Percentiles rank a stretch among this genome's conserved stretches.
Conservation (phyloP, 2,113 vertebrate genomes). For the Larimichthys polyactis region DNA sequence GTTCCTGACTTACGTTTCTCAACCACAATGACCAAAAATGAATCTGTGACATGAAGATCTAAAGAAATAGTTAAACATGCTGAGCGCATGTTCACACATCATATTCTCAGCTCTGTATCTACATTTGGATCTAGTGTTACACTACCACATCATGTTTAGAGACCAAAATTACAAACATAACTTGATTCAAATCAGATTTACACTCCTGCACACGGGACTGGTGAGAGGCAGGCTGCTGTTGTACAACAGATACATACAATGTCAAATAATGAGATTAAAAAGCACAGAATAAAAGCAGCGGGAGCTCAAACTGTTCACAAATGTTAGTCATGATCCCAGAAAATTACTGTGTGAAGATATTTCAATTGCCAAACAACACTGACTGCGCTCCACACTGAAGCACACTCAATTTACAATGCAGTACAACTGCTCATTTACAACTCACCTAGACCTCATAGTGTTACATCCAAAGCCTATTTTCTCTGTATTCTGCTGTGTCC, state of each 20-base stretch:
- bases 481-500: constrained; percentile 58
- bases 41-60: background rate
- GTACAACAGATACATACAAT: background rate
- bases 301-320: background rate
- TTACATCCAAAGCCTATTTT: constrained; percentile 55
- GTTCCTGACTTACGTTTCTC: background rate
- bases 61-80: background rate
- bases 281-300: background rate
- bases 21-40: background rate
- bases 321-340: background rate
- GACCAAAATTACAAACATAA: background rate
- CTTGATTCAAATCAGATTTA: background rate
- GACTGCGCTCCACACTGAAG: constrained; percentile 1
- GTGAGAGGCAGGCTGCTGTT: background rate
- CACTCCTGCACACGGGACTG: background rate
- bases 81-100: background rate
- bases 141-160: background rate
- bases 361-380: background rate
- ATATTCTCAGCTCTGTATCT: background rate
- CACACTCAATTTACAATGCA: constrained; percentile 8
- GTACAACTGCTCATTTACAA: constrained; percentile 48
- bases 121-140: background rate
- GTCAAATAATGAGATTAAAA: constrained; percentile 1
- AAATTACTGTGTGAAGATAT: background rate
- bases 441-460: constrained; percentile 45